Evolutionary conservation across 2,888 invertebrate genomes (phyloP), one percentile per base, ranked within the genome.

Genomic region (Achlya flavicornis): DNA sequence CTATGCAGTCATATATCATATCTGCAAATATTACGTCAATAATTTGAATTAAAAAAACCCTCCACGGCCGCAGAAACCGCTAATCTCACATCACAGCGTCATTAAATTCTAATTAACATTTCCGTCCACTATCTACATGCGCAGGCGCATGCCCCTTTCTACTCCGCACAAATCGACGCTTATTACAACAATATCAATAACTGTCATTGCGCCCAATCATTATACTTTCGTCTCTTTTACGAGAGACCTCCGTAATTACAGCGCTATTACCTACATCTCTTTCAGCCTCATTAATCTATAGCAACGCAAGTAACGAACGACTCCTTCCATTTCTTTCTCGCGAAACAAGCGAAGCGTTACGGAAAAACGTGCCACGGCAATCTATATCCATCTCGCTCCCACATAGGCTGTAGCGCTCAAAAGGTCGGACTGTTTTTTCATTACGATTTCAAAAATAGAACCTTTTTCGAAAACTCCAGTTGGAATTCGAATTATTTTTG

Each of bases 171-270:
- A 89, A 86, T 86, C 84, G 80, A 72, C 83, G 77, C 86, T 84
- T 87, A 88, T 86, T 88, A 89, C 85, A 81, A 87, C 86, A 87
- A 85, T 91, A 92, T 92, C 90, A 91, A 92, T 92, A 90, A 88
- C 90, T 92, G 91, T 92, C 92, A 91, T 88, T 91, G 87, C 83
- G 72, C 76, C 85, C 87, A 88, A 91, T 91, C 90, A 89, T 89
- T 85, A 88, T 90, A 89, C 85, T 83, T 86, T 87, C 86, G 89
- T 92, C 92, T 90, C 92, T 89, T 90, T 93, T 91, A 87, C 90
- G 85, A 91, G 80, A 84, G 85, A 82, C 83, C 79, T 78, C 81
- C 82, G 85, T 92, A 93, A 93, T 93, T 93, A 90, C 88, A 66
- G 63, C 74, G 79, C 83, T 81, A 86, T 89, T 89, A 88, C 83